Evolutionary conservation across 2,797 vertebrate genomes (phyloP).

Genomic region (Apodemus agrarius): DNA sequence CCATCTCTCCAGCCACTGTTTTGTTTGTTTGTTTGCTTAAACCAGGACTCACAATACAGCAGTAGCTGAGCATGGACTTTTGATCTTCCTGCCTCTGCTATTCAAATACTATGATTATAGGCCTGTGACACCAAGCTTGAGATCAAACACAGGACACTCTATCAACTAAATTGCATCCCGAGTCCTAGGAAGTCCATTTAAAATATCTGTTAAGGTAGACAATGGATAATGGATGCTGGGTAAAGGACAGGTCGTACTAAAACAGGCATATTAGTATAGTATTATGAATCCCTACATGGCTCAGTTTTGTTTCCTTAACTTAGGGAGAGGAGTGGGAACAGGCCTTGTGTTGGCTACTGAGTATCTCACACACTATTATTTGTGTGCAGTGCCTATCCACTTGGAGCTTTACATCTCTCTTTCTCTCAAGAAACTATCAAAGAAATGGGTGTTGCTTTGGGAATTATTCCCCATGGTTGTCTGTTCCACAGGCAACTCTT

Average conservation of each 20-base stretch:
- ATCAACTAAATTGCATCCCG: background rate
- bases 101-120: background rate
- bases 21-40: background rate
- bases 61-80: background rate
- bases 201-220: background rate
- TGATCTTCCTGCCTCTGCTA: background rate
- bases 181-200: background rate
- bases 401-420: background rate
- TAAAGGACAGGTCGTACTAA: background rate
- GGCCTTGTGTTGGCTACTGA: background rate
- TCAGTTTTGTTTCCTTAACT: background rate
- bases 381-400: background rate
- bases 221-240: background rate
- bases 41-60: background rate
- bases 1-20: background rate
- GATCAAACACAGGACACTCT: background rate
- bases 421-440: background rate
- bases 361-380: background rate
- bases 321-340: background rate
- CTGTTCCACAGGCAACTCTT: background rate
- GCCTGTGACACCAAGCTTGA: background rate
- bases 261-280: background rate
- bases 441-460: background rate
- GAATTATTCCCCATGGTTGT: conserved; percentile 9
- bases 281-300: background rate